Evolutionary conservation across 2,113 vertebrate species (phyloP), one percentile per base, ranked within the genome.

Genomic region (Erythrolamprus reginae): DNA sequence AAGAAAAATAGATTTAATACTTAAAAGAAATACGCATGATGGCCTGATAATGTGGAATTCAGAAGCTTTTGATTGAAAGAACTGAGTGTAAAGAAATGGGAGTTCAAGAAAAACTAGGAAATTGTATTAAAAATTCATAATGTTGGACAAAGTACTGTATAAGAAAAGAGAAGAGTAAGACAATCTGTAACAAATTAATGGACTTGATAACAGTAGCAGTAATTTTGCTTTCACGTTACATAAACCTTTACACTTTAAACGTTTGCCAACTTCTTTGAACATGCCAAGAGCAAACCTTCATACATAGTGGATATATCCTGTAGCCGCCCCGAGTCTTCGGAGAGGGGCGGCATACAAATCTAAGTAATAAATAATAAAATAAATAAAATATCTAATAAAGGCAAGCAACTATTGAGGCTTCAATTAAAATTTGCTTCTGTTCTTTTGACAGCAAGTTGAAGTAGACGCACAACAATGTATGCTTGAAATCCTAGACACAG

Each of bases 401-500:
- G 65, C 92, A 83, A 86, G 21, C 10, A 19, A 1, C 38, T 93
- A 42, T 45, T 90, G 92, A 83, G 83, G 28, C 45, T 91, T 61
- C 86, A 61, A 3, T 38, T 61, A 56, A 82, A 83, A 58, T 50
- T 58, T 51, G 9, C n/a, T 58, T 88, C 10, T 88, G 52, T 88
- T 88, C 77, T 47, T 90, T 93, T 93, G 87, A 89, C 95, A 98
- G 98, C 98, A 98, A 98, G 98, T 98, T 95, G 98, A 98, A 98
- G 98, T 98, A 95, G 98, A 98, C 96, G 97, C 97, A 28, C 98
- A 98, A 92, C 98, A 98, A 94, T 98, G 98, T 97, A 98, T 98
- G 98, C 98, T 98, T 96, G 98, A 98, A 97, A 98, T 98, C 95
- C 95, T 98, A 97, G 98, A 98, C 95, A 98, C 98, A 94, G 98